Conservation (phyloP, 2,113 vertebrate species). For the Diadophis punctatus region DNA sequence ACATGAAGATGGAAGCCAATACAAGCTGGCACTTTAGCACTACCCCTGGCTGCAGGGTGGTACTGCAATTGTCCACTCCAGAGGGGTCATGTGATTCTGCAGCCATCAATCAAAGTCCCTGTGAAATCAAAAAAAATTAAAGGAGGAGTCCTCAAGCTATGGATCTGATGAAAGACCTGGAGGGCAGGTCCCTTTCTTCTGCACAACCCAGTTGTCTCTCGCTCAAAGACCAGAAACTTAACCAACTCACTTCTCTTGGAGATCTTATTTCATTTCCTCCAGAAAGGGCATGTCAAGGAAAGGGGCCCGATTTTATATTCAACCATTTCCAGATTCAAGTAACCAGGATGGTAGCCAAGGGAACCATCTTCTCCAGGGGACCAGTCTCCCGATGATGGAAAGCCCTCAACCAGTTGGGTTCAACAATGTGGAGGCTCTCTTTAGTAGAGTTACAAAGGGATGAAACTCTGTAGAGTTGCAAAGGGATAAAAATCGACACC, state of each 20-base stretch:
- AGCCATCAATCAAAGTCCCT: neutral
- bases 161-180: too few relatives aligned
- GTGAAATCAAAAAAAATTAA: too few relatives aligned
- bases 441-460: constrained; percentile 4
- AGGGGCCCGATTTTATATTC: neutral
- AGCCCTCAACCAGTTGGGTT: neutral
- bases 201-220: neutral
- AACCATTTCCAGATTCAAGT: neutral
- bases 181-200: neutral
- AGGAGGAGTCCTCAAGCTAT: neutral
- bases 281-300: neutral
- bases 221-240: neutral
- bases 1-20: neutral
- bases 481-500: constrained; percentile 47
- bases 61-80: neutral
- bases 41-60: neutral
- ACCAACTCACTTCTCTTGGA: neutral
- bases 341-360: neutral
- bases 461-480: constrained; percentile 26
- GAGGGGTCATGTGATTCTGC: neutral
- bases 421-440: neutral
- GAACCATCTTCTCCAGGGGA: neutral
- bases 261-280: neutral
- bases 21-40: neutral
- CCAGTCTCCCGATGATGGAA: neutral